phyloP scores from a whole-genome alignment of 1,140 invertebrate genomes.

The Ceratoteleas bidentatus region DNA sequence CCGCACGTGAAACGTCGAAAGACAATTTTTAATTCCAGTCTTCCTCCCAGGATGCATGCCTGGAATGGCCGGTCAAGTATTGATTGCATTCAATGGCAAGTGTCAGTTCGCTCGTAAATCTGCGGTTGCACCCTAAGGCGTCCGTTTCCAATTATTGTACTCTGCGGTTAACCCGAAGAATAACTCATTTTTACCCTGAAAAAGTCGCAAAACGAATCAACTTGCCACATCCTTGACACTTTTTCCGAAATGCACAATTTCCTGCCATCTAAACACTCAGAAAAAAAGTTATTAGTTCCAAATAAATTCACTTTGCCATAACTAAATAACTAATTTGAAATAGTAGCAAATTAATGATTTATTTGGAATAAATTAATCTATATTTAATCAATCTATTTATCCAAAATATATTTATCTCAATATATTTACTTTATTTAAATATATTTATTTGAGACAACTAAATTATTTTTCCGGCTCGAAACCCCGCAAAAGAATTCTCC shows the following conservation, averaged over 20 bases:
- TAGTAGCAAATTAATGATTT: no score
- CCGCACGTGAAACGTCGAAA: constrained; percentile 7
- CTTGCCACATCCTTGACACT: neutral
- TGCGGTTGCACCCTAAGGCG: constrained; percentile 35
- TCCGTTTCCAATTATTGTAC: neutral
- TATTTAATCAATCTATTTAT: no score
- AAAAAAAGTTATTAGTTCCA: no score
- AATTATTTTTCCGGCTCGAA: no score
- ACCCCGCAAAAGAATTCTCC: no score
- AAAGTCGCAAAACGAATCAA: neutral
- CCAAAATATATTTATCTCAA: no score
- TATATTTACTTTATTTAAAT: no score
- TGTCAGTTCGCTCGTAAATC: constrained; percentile 31
- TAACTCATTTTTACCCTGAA: neutral
- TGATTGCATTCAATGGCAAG: constrained; percentile 55
- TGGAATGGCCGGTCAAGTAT: constrained; percentile 53
- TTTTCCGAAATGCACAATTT: neutral
- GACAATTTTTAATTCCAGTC: constrained; percentile 19
- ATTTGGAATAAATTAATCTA: no score
- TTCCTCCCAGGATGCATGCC: constrained; percentile 18
- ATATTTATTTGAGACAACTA: no score
- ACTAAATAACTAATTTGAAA: no score
- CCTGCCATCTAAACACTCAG: no score
- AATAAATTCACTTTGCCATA: no score
- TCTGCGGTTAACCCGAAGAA: neutral